Conservation (phyloP, 2,797 vertebrate species). For the Chiroxiphia lanceolata region DNA sequence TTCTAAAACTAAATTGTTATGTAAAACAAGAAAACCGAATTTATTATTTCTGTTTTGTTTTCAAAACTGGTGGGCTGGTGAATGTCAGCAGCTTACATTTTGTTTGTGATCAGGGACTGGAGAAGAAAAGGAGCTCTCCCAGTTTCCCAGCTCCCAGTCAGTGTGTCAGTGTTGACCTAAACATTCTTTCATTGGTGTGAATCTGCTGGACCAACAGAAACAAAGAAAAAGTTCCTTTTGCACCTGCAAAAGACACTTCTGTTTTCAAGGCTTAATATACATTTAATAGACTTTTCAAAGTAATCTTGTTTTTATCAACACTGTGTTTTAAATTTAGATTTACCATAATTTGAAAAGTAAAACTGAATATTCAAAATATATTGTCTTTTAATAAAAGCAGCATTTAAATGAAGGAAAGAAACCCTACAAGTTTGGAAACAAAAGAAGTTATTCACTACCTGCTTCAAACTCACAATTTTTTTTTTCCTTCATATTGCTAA, state of each 20-base stretch:
- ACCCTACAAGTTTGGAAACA: neutral
- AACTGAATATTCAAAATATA: neutral
- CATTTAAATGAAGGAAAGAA: neutral
- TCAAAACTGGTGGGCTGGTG: neutral
- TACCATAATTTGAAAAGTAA: neutral
- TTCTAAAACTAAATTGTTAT: neutral
- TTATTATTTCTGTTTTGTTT: neutral
- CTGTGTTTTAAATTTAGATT: neutral
- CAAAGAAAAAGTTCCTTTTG: neutral
- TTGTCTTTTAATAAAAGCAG: neutral
- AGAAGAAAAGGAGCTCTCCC: neutral
- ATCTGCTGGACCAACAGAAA: neutral
- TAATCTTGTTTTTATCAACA: neutral
- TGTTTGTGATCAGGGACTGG: neutral
- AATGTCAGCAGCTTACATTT: neutral
- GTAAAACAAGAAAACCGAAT: neutral
- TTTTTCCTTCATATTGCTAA: neutral
- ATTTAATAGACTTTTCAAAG: neutral
- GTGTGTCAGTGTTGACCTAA: neutral
- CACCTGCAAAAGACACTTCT: constrained; percentile 9
- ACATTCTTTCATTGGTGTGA: neutral
- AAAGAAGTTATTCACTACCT: neutral
- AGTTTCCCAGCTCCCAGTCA: neutral
- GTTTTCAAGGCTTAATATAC: neutral
- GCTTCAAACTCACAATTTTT: neutral